phyloP scores from a whole-genome alignment of 2,797 vertebrate genomes.

The Potorous gilbertii region DNA sequence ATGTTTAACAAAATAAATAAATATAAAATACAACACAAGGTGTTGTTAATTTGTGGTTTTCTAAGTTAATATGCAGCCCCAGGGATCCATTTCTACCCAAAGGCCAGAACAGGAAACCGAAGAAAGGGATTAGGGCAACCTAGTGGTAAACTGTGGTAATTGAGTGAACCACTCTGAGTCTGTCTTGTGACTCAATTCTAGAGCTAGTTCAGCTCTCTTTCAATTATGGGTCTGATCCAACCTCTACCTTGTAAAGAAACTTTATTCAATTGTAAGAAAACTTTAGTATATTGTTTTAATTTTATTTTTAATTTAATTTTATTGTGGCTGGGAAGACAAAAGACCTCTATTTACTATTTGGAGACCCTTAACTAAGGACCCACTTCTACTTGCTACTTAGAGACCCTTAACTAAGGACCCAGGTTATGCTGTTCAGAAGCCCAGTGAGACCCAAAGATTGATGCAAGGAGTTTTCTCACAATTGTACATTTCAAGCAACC shows the following conservation, averaged over 20 bases:
- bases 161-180: neutral
- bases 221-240: neutral
- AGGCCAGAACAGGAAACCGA: neutral
- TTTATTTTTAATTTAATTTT: neutral
- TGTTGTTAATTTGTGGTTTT: neutral
- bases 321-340: neutral
- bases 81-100: neutral
- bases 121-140: neutral
- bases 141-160: neutral
- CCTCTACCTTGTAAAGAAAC: neutral
- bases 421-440: neutral
- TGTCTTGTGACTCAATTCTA: neutral
- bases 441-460: neutral
- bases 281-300: neutral
- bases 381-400: neutral
- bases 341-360: neutral
- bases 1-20: neutral
- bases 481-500: neutral
- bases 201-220: neutral
- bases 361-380: neutral
- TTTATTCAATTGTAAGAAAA: neutral
- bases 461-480: neutral
- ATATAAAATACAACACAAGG: neutral
- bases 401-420: neutral
- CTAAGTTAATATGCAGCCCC: neutral